phyloP scores from a whole-genome alignment of 2,888 invertebrate genomes.

The Napeogenes sylphis region DNA sequence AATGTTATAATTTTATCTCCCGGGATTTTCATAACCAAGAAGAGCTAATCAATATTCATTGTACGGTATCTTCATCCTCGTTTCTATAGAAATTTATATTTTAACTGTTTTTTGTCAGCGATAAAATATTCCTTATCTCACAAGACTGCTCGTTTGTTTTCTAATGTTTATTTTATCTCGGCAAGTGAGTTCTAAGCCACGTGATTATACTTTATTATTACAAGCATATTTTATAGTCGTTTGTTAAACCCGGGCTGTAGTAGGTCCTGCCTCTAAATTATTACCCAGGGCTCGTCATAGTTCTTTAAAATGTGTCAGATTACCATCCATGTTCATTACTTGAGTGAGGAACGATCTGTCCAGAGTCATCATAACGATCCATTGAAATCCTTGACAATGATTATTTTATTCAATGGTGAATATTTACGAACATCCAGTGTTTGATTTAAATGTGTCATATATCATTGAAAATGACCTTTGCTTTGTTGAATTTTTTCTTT shows the following conservation, averaged over 20 bases:
- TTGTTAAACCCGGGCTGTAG: constrained; percentile 24
- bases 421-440: constrained; percentile 31
- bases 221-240: constrained; percentile 21
- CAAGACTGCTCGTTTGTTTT: constrained; percentile 24
- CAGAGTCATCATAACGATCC: constrained; percentile 51
- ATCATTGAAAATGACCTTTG: constrained; percentile 17
- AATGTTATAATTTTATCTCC: background rate
- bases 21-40: background rate
- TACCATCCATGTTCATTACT: constrained; percentile 38
- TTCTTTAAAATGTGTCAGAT: constrained; percentile 40
- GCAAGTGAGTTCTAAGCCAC: constrained; percentile 16
- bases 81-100: constrained; percentile 13
- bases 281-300: constrained; percentile 7
- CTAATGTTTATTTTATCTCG: constrained; percentile 26
- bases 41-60: constrained; percentile 16
- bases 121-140: constrained; percentile 27
- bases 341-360: constrained; percentile 31
- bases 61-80: constrained; percentile 14
- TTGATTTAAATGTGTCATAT: constrained; percentile 21
- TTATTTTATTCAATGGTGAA: constrained; percentile 56
- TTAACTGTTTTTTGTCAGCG: constrained; percentile 11
- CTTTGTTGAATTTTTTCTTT: constrained; percentile 10
- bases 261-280: constrained; percentile 22
- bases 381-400: constrained; percentile 54
- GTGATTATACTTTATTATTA: constrained; percentile 16